Conservation (phyloP, 1,140 invertebrate genomes). For the Calliphora vicina region DNA sequence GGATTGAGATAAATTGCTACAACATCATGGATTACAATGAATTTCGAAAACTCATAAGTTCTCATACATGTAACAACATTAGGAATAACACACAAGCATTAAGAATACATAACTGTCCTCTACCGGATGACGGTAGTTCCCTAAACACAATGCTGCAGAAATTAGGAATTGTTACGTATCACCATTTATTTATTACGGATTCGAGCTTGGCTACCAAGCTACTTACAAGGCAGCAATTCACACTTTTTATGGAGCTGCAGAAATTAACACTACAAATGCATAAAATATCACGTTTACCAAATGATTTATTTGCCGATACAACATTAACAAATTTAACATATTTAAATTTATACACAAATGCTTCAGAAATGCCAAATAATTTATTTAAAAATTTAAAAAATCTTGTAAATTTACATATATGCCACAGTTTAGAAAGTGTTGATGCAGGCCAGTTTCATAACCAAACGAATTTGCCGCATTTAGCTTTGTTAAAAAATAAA, state of each 20-base stretch:
- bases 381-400: constrained; percentile 67
- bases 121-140: neutral
- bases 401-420: constrained; percentile 70
- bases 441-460: constrained; percentile 68
- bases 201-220: too few species aligned
- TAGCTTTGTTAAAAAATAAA: constrained; percentile 72
- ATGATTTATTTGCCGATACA: constrained; percentile 67
- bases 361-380: constrained; percentile 67
- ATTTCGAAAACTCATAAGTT: neutral
- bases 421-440: constrained; percentile 68
- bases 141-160: neutral
- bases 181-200: neutral
- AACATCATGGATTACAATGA: neutral
- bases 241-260: neutral
- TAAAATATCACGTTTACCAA: constrained; percentile 64
- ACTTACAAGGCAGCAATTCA: neutral
- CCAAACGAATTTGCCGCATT: constrained; percentile 66
- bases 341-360: constrained; percentile 69
- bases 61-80: neutral
- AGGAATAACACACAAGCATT: neutral
- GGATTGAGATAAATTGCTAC: neutral
- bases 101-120: neutral
- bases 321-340: constrained; percentile 66
- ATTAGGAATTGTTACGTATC: neutral
- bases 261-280: neutral